Percentiles rank a stretch among this genome's conserved stretches.
phyloP scores from a whole-genome alignment of 2,888 invertebrate genomes.

The Octodonta nipae region DNA sequence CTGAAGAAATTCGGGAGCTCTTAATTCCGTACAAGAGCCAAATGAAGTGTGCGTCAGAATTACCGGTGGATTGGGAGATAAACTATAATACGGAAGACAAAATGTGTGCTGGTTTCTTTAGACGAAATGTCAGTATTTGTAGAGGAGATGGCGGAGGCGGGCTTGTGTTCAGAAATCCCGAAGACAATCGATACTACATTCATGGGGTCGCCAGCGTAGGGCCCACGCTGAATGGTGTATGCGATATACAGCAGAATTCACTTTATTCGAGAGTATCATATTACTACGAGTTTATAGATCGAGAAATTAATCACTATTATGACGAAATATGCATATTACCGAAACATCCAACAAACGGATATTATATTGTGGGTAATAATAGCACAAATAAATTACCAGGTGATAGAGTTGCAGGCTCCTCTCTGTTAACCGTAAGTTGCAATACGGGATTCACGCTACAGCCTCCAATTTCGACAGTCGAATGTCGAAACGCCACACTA shows the following conservation, averaged over 20 bases:
- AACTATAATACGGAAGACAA: constrained; percentile 12
- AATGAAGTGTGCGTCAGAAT: constrained; percentile 9
- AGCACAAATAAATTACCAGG: constrained; percentile 8
- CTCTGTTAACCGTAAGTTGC: constrained; percentile 9
- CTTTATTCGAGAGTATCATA: constrained; percentile 12
- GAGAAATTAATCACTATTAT: constrained; percentile 8
- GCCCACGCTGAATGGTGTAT: constrained; percentile 8
- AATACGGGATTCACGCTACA: constrained; percentile 9
- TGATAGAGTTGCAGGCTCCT: constrained; percentile 6
- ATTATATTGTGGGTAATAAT: constrained; percentile 7
- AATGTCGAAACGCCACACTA: not conserved
- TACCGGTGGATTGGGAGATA: constrained; percentile 10
- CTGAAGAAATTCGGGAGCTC: constrained; percentile 10
- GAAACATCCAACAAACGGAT: constrained; percentile 11
- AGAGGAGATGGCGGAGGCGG: constrained; percentile 14
- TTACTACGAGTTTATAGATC: constrained; percentile 12
- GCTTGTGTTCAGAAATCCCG: constrained; percentile 10
- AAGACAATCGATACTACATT: constrained; percentile 13
- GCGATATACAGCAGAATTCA: constrained; percentile 13
- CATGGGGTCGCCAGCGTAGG: constrained; percentile 14
- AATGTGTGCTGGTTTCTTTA: constrained; percentile 13
- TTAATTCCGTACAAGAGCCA: constrained; percentile 13
- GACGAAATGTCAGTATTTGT: constrained; percentile 11
- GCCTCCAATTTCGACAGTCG: not conserved
- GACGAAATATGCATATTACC: constrained; percentile 12